These are phyloP conservation scores for Vipera latastei DNA, from an alignment of 2,797 vertebrate genomes.

Conservation along the genomic window DNA sequence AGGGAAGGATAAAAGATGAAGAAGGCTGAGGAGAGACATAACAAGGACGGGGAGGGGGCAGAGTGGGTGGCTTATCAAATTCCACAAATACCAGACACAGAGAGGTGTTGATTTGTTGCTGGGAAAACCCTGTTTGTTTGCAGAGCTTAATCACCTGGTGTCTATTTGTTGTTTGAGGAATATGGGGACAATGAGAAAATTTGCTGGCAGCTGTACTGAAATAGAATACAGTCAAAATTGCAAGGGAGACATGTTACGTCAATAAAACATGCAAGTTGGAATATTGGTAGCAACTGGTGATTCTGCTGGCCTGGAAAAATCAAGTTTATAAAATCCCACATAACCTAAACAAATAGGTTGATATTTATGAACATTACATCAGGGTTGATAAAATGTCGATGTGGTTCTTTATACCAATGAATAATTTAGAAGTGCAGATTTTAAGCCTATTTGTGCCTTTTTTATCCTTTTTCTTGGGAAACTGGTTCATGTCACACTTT, in stretches of 20 bases:
- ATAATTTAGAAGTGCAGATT: constrained; percentile 12
- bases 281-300: constrained; percentile 37
- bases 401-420: not conserved
- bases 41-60: constrained; percentile 60
- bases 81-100: constrained; percentile 66
- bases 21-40: constrained; percentile 67
- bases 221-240: constrained; percentile 36
- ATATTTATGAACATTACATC: constrained; percentile 39
- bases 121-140: constrained; percentile 71
- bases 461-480: not conserved
- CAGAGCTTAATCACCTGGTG: constrained; percentile 69
- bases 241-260: constrained; percentile 31
- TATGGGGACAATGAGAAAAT: constrained; percentile 57
- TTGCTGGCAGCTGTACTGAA: constrained; percentile 48
- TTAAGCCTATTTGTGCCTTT: not conserved
- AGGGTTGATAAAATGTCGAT: constrained; percentile 29
- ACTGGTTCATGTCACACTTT: not conserved
- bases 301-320: constrained; percentile 33
- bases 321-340: constrained; percentile 33
- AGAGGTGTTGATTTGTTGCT: constrained; percentile 72
- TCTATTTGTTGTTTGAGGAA: constrained; percentile 68
- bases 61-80: constrained; percentile 72
- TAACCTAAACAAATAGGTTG: not conserved
- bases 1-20: constrained; percentile 64
- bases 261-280: constrained; percentile 44